Conservation (phyloP, 2,888 invertebrate species). For the Carabus problematicus region DNA sequence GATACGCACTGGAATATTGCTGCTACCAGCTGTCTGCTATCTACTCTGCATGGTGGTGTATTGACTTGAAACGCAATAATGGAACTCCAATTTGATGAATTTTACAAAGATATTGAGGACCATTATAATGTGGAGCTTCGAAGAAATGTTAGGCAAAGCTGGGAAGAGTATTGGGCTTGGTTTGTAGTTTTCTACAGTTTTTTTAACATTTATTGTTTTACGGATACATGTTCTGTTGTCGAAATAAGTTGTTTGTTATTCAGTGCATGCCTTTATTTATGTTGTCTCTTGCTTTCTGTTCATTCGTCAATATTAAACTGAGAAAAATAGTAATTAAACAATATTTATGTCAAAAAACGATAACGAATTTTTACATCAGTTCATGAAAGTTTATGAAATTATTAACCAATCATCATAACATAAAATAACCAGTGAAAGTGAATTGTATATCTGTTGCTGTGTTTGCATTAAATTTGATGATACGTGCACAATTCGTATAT, state of each 20-base stretch:
- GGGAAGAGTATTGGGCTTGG: conserved; percentile 58
- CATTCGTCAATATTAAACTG: neutral
- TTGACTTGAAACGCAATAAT: conserved; percentile 39
- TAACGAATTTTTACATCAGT: neutral
- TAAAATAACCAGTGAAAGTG: no score
- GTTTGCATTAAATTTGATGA: no score
- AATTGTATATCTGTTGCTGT: no score
- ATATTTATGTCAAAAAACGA: neutral
- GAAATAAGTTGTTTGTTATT: neutral
- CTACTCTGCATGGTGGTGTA: conserved; percentile 21
- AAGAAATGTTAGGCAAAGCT: conserved; percentile 49
- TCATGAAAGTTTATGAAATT: no score
- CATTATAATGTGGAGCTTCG: conserved; percentile 53
- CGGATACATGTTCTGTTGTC: conserved; percentile 1
- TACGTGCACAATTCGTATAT: no score
- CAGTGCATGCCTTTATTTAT: neutral
- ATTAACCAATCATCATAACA: no score
- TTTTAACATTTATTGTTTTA: conserved; percentile 25
- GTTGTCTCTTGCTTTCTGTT: neutral
- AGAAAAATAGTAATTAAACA: neutral
- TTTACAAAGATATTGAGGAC: conserved; percentile 54
- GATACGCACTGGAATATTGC: no score
- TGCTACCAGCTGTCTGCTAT: neutral
- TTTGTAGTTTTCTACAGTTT: conserved; percentile 47
- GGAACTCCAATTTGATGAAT: conserved; percentile 51